These are phyloP conservation scores for Ochlodes sylvanus DNA, from an alignment of 2,888 invertebrate species.

Conservation along the genomic window DNA sequence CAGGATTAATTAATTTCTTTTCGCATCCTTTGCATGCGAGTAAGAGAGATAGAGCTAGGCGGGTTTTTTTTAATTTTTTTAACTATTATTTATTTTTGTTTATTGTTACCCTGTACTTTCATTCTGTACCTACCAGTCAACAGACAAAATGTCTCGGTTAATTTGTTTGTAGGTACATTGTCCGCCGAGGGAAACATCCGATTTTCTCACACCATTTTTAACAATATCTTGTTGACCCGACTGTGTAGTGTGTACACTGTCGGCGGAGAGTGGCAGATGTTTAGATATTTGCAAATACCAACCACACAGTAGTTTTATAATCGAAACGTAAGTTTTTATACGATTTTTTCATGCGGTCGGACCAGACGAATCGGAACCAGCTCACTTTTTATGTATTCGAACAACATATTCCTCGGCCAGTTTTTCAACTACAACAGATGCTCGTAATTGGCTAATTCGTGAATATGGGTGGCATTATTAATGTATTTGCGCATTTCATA, in stretches of 20 bases:
- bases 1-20: too few species aligned
- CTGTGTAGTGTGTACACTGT: not conserved
- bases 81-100: too few species aligned
- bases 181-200: not conserved
- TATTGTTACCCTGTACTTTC: too few species aligned
- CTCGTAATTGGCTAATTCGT: slow-evolving; percentile 21
- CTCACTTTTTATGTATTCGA: slow-evolving; percentile 38
- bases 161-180: too few species aligned
- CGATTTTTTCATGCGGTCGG: slow-evolving; percentile 43
- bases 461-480: slow-evolving; percentile 10
- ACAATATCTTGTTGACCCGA: not conserved
- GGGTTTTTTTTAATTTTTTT: too few species aligned
- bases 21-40: too few species aligned
- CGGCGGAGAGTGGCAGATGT: slow-evolving; percentile 3
- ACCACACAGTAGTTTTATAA: slow-evolving; percentile 32
- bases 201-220: not conserved
- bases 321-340: slow-evolving; percentile 43
- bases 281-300: slow-evolving; percentile 19
- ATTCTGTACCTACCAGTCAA: too few species aligned
- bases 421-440: slow-evolving; percentile 38
- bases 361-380: slow-evolving; percentile 51
- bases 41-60: too few species aligned
- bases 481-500: slow-evolving; percentile 17
- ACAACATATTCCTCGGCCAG: slow-evolving; percentile 20
- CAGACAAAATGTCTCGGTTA: too few species aligned